Conservation (phyloP, 1,140 invertebrate genomes). For the Lutraria rhynchaena region DNA sequence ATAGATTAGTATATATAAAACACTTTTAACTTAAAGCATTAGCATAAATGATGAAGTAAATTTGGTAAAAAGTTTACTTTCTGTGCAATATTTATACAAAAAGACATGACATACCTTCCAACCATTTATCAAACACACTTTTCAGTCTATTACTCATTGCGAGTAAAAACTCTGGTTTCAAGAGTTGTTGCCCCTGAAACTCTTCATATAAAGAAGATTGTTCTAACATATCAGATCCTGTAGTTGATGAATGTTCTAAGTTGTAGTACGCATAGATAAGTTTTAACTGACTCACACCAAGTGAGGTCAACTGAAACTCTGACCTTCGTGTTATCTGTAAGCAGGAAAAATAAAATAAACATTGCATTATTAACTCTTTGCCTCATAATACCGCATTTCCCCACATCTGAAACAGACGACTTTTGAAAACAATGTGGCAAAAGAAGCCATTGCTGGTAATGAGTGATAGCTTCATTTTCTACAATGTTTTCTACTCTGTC, state of each 20-base stretch:
- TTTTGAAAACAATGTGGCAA: too few species aligned
- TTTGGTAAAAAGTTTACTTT: too few species aligned
- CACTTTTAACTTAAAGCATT: too few species aligned
- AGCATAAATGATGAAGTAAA: too few species aligned
- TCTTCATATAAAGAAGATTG: constrained; percentile 26
- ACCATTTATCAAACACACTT: constrained; percentile 72
- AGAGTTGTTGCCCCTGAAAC: constrained; percentile 62
- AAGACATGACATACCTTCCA: constrained; percentile 64
- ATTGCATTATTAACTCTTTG: neutral
- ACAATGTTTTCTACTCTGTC: too few species aligned
- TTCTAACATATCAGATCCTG: constrained; percentile 36
- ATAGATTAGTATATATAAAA: too few species aligned
- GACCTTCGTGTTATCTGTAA: constrained; percentile 38
- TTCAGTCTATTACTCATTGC: constrained; percentile 71
- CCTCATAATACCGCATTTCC: too few species aligned
- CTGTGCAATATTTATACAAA: too few species aligned
- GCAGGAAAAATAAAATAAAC: neutral
- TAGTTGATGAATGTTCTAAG: constrained; percentile 45
- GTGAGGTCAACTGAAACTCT: constrained; percentile 49
- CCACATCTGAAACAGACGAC: too few species aligned
- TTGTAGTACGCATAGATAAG: constrained; percentile 73
- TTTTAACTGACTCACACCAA: constrained; percentile 75
- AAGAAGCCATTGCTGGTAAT: too few species aligned
- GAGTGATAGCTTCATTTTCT: too few species aligned
- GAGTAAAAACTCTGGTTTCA: constrained; percentile 75